Conservation (phyloP, 2,797 vertebrate species). For the Leuciscus waleckii region DNA sequence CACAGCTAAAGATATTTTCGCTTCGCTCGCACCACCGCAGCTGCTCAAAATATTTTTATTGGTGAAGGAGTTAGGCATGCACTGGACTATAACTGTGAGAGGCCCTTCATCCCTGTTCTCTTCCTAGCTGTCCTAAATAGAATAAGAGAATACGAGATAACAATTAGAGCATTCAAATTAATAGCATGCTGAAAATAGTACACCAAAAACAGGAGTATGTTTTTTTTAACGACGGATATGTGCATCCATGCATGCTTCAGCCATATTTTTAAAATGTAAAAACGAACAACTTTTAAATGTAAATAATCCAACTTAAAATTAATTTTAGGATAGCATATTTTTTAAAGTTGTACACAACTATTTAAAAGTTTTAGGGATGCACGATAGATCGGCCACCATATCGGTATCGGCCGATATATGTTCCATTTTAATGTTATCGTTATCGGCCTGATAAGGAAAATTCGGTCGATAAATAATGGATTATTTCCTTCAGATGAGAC, state of each 20-base stretch:
- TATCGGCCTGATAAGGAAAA: too few relatives aligned
- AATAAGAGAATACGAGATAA: not conserved
- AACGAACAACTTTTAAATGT: not conserved
- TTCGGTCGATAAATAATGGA: too few relatives aligned
- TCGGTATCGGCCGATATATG: too few relatives aligned
- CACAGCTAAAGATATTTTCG: not conserved
- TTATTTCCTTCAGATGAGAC: too few relatives aligned
- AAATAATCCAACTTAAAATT: not conserved
- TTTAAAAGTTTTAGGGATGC: too few relatives aligned
- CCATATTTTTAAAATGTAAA: not conserved
- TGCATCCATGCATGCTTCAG: not conserved
- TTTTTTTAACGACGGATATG: not conserved
- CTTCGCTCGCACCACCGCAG: not conserved
- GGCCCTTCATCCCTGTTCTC: not conserved
- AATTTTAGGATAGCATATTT: too few relatives aligned
- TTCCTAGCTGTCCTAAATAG: not conserved
- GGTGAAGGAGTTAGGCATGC: not conserved
- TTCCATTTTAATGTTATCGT: too few relatives aligned
- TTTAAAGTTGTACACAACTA: too few relatives aligned
- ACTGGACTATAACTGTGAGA: not conserved
- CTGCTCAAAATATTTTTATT: constrained; percentile 17
- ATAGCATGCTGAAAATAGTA: not conserved
- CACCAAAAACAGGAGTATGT: not conserved
- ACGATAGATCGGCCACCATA: too few relatives aligned
- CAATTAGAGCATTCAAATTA: not conserved